Conservation (phyloP, 2,797 vertebrate genomes). For the Silurus lanzhouensis region DNA sequence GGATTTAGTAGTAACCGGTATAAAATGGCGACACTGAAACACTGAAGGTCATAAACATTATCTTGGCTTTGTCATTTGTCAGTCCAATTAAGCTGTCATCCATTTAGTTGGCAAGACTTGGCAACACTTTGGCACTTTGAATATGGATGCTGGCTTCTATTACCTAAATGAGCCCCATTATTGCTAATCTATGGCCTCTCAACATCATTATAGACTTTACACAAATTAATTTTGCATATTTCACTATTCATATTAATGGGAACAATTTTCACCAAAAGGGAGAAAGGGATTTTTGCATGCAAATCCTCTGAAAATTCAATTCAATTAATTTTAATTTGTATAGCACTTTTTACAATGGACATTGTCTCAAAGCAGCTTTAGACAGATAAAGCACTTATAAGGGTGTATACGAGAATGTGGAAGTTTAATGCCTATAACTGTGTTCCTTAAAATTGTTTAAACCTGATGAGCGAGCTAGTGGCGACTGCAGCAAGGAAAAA, state of each 20-base stretch:
- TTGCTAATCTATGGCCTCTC: conserved; percentile 35
- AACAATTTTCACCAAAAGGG: conserved; percentile 19
- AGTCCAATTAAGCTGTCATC: conserved; percentile 47
- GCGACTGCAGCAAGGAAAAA: no score
- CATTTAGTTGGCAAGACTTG: conserved; percentile 54
- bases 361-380: no score
- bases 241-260: conserved; percentile 25
- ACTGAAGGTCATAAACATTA: background rate
- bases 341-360: no score
- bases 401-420: no score
- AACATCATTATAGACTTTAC: conserved; percentile 39
- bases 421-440: no score
- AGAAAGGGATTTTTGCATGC: background rate
- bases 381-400: no score
- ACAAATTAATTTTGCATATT: conserved; percentile 39
- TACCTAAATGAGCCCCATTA: conserved; percentile 48
- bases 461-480: no score
- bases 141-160: conserved; percentile 48
- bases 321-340: no score
- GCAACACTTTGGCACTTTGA: conserved; percentile 45
- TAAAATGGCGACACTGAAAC: background rate
- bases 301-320: background rate
- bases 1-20: background rate
- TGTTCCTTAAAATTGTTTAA: no score
- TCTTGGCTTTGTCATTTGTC: conserved; percentile 34